A percentile compares a stretch with the other conserved stretches of the same genome.
These are phyloP conservation scores for Drosophila paranaensis DNA, from an alignment of 2,888 invertebrate species.

Conservation along the genomic window DNA sequence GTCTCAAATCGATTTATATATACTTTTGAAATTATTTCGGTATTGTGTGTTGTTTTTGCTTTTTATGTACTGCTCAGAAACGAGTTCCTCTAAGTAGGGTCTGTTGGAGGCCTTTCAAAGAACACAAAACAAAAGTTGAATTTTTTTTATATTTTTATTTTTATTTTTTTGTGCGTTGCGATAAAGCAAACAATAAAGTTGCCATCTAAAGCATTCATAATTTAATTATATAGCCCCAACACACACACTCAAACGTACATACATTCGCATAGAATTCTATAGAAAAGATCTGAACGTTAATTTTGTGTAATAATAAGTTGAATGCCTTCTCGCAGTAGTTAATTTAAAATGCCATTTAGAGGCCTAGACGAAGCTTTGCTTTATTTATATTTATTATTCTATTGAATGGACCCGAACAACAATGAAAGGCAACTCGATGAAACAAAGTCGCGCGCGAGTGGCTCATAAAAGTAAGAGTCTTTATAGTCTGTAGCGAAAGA, in stretches of 20 bases:
- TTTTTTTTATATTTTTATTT: background rate
- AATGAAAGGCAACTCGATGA: constrained; percentile 22
- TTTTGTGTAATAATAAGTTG: constrained; percentile 67
- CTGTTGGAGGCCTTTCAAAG: constrained; percentile 49
- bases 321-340: constrained; percentile 48
- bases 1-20: constrained; percentile 37
- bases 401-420: constrained; percentile 36
- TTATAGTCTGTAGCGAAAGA: background rate
- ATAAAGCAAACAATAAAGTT: constrained; percentile 70
- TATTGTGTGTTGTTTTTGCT: constrained; percentile 25
- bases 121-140: constrained; percentile 60
- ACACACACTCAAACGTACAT: constrained; percentile 25
- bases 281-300: constrained; percentile 60
- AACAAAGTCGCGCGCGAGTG: constrained; percentile 1
- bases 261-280: constrained; percentile 51
- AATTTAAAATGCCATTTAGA: constrained; percentile 53
- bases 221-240: constrained; percentile 68
- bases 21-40: constrained; percentile 39
- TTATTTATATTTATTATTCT: background rate
- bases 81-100: constrained; percentile 59
- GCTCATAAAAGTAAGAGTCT: constrained; percentile 2
- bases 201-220: constrained; percentile 76
- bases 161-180: constrained; percentile 38
- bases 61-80: constrained; percentile 35
- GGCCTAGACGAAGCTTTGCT: constrained; percentile 4